Evolutionary conservation across 2,888 invertebrate species (phyloP).

Genomic region (Agrotis segetum): DNA sequence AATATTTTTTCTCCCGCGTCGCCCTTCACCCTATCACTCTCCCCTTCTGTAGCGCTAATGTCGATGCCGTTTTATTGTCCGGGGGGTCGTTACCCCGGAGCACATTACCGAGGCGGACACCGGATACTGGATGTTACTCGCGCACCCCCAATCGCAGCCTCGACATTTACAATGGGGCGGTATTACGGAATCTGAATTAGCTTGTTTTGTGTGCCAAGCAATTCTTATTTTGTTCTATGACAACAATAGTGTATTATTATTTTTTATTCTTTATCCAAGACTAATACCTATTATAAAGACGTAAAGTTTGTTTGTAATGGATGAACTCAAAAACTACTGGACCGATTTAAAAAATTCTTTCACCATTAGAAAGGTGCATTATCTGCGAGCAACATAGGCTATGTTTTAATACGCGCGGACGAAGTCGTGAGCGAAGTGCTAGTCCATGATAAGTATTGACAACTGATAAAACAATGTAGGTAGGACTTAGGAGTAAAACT

Average conservation of each 20-base stretch:
- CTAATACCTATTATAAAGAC: too few relatives aligned
- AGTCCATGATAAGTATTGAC: too few relatives aligned
- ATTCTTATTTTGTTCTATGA: not conserved
- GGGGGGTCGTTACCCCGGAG: slow-evolving; percentile 47
- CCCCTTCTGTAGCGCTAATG: slow-evolving; percentile 48
- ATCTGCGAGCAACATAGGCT: too few relatives aligned
- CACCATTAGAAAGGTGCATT: too few relatives aligned
- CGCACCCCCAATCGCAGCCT: not conserved
- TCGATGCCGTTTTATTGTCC: slow-evolving; percentile 49
- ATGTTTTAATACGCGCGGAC: too few relatives aligned
- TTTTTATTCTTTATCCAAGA: too few relatives aligned
- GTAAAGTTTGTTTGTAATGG: too few relatives aligned
- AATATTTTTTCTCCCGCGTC: slow-evolving; percentile 52
- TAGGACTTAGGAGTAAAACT: too few relatives aligned
- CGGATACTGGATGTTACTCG: slow-evolving; percentile 25
- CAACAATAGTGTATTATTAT: not conserved
- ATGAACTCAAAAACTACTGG: too few relatives aligned
- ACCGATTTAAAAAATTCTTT: too few relatives aligned
- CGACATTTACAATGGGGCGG: slow-evolving; percentile 11
- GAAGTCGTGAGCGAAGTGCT: too few relatives aligned
- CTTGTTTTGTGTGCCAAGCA: slow-evolving; percentile 19
- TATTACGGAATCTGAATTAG: not conserved
- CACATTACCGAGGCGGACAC: slow-evolving; percentile 45
- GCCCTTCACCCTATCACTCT: slow-evolving; percentile 49
- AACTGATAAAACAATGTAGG: not conserved